Evolutionary conservation across 92 coral and sea anemone species (phyloP), one percentile per base, ranked within the genome.

Genomic region (Muricea muricata): DNA sequence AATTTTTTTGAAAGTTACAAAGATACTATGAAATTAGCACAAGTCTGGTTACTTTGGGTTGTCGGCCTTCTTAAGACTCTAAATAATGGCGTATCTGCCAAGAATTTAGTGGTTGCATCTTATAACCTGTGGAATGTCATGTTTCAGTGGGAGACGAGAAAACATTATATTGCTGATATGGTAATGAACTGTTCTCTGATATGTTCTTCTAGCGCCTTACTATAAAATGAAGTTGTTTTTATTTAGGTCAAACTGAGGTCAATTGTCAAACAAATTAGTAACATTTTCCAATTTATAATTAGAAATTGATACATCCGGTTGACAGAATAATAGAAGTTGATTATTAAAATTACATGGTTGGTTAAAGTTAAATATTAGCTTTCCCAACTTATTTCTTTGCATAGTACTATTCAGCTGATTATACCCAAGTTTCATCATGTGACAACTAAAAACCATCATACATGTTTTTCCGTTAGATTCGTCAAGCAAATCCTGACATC

Each of bases 41-140:
- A 17, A 26, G 25, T 55, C 6, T 57, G 39, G 30, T 56, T 9
- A 12, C n/a, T 56, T 25, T 78, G 29, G 31, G 48, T 30, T 10
- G 30, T 39, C 23, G 52, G 32, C 30, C 29, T 78, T 30, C 7
- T 57, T 24, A 33, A 54, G 15, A 55, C 12, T 28, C 6, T 20
- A 10, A 32, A 17, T 12, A 33, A 11, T 37, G 70, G 3, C 9
- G 29, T 78, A 0, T 55, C 35, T 21, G 69, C 70, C 26, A 92
- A 83, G 47, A 80, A 82, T 41, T 47, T 97, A 30, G 88, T 83
- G 0, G 93, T 97, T 21, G 99, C 98, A 18, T 86, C 95, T 58
- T 97, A 97, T 68, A 97, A 97, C 84, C 76, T 97, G 20, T 97
- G 99, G 99, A 97, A 97, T 91, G 99, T 97, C 7, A 97, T 97